phyloP scores from a whole-genome alignment of 2,797 vertebrate species.

The Leuciscus waleckii region DNA sequence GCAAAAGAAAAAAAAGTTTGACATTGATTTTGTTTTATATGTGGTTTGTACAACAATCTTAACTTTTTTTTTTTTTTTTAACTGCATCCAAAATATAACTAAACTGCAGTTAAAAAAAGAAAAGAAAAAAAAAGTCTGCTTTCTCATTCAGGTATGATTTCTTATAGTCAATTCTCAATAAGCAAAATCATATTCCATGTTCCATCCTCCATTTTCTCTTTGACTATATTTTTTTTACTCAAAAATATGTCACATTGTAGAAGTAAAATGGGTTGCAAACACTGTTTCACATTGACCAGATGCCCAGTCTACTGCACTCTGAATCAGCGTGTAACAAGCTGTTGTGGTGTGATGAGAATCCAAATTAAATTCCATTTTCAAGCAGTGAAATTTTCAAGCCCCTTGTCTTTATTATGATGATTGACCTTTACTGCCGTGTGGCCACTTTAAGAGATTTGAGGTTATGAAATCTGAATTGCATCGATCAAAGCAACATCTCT shows the following conservation, averaged over 20 bases:
- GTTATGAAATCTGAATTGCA: conserved; percentile 34
- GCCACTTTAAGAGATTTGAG: conserved; percentile 34
- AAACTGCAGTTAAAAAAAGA: too few relatives aligned
- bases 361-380: conserved; percentile 26
- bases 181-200: neutral
- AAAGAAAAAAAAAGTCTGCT: too few relatives aligned
- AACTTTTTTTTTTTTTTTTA: too few relatives aligned
- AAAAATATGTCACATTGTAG: neutral
- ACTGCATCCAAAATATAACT: too few relatives aligned
- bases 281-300: neutral
- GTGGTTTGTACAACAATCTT: too few relatives aligned
- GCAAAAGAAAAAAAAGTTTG: too few relatives aligned
- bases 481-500: conserved; percentile 41
- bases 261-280: neutral
- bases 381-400: conserved; percentile 9
- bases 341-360: conserved; percentile 21
- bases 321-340: conserved; percentile 18
- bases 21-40: too few relatives aligned
- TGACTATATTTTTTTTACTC: neutral
- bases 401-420: conserved; percentile 19
- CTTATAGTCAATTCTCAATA: neutral
- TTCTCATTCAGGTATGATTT: neutral
- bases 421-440: conserved; percentile 29
- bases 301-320: neutral
- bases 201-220: neutral